Base-by-base conservation (phyloP, 2,113 vertebrate species). In the Synodontis membranacea region DNA sequence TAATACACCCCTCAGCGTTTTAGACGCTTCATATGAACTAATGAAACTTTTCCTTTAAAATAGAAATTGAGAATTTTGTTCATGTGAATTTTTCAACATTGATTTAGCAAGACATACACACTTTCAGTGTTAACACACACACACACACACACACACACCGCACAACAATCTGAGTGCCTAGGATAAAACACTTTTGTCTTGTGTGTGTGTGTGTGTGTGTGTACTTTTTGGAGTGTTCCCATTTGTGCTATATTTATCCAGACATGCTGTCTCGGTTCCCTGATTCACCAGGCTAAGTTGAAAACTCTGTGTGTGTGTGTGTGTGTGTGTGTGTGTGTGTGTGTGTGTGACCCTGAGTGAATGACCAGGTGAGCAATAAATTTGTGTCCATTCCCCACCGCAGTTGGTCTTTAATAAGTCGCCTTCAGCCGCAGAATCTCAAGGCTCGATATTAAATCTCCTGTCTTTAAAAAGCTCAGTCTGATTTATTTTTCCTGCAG, bases 371-470 rank as follows among this genome's bases (percentile, higher is more conserved):
- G 88, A 88, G 84, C 75, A 83, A 60, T 74, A 66, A 86, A 91
- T 93, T 92, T 87, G 89, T 90, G 88, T 86, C 72, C 84, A 86
- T 92, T 92, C 88, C 84, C 80, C 74, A 82, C 85, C 82, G 60
- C 86, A 82, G 52, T 50, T 68, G 58, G 56, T 87, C 83, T 89
- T 85, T 87, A 82, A 44, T 68, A 75, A 72, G 42, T 58, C 4
- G 9, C 68, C 72, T 42, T 66, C 50, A 85, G 48, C 37, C 1
- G 6, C 85, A 62, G 66, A 39, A 48, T 23, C 21, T 39, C 2
- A 11, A 46, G 50, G 52, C 10, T 76, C 0, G 42, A 68, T 82
- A 14, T 74, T 21, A 75, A 62, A 82, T 86, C 46, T 62, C 25
- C 54, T 31, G 64, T 80, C 34, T 37, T 8, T 75, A 34, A 72